Conservation (phyloP, 1,140 invertebrate genomes). For the Drosophila truncata region DNA sequence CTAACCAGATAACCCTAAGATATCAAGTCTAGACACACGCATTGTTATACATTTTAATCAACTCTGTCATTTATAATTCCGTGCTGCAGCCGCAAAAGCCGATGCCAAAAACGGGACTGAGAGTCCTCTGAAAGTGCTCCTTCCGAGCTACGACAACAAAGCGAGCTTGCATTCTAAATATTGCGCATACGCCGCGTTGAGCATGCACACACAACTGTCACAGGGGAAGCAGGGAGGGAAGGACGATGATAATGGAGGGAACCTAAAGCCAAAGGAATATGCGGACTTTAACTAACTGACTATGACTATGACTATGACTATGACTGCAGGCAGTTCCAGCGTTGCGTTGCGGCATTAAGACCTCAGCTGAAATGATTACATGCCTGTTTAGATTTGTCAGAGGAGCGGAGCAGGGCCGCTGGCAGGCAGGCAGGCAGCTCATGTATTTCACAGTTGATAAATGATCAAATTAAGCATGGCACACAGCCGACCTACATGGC, state of each 20-base stretch:
- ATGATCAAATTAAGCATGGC: conserved; percentile 79
- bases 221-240: neutral
- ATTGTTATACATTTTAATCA: conserved; percentile 55
- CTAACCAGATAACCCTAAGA: neutral
- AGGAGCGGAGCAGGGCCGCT: conserved; percentile 19
- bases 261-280: conserved; percentile 39
- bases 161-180: conserved; percentile 47
- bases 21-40: conserved; percentile 28
- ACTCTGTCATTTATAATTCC: conserved; percentile 35
- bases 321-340: conserved; percentile 64
- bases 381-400: conserved; percentile 84
- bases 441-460: conserved; percentile 81
- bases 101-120: neutral
- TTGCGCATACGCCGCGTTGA: conserved; percentile 60
- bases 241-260: conserved; percentile 8
- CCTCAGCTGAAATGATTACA: conserved; percentile 82
- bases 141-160: conserved; percentile 36
- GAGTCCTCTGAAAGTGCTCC: conserved; percentile 15
- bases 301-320: conserved; percentile 49
- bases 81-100: conserved; percentile 19
- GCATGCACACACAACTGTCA: conserved; percentile 20
- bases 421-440: conserved; percentile 56
- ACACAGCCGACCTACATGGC: conserved; percentile 57
- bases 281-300: conserved; percentile 72
- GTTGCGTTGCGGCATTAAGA: conserved; percentile 74